Conservation (phyloP, 2,888 invertebrate species). For the Leptinotarsa juncta region DNA sequence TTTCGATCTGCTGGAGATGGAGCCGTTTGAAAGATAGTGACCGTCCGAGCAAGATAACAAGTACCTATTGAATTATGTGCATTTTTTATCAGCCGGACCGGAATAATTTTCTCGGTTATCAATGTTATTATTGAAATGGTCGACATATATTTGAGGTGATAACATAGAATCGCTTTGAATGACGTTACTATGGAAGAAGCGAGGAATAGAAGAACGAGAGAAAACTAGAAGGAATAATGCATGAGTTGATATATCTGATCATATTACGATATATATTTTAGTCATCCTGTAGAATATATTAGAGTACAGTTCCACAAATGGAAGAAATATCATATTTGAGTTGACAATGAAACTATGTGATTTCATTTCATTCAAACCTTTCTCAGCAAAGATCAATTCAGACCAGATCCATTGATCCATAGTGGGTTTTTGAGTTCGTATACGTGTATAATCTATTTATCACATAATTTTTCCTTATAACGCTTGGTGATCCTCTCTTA, state of each 20-base stretch:
- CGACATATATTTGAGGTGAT: conserved; percentile 32
- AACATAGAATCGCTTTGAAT: conserved; percentile 23
- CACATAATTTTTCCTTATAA: too few relatives aligned
- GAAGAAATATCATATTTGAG: too few relatives aligned
- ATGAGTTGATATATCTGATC: not conserved
- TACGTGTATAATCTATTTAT: too few relatives aligned
- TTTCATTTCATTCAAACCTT: too few relatives aligned
- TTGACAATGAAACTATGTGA: too few relatives aligned
- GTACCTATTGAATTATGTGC: conserved; percentile 42
- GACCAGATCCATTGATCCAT: too few relatives aligned
- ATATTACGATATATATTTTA: not conserved
- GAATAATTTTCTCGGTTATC: conserved; percentile 43
- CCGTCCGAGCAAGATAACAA: conserved; percentile 38
- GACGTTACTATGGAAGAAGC: not conserved
- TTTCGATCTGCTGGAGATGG: conserved; percentile 3
- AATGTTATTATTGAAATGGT: conserved; percentile 40
- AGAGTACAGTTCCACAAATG: too few relatives aligned
- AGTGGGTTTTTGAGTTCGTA: too few relatives aligned
- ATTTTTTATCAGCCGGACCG: conserved; percentile 39
- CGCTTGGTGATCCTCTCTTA: too few relatives aligned
- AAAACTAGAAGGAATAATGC: not conserved
- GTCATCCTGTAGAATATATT: too few relatives aligned
- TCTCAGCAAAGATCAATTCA: too few relatives aligned
- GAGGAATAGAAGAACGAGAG: not conserved
- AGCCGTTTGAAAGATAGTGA: conserved; percentile 24